Percentiles rank a stretch among this genome's conserved stretches.
Conservation (phyloP, 2,797 vertebrate genomes). For the Erethizon dorsatum region DNA sequence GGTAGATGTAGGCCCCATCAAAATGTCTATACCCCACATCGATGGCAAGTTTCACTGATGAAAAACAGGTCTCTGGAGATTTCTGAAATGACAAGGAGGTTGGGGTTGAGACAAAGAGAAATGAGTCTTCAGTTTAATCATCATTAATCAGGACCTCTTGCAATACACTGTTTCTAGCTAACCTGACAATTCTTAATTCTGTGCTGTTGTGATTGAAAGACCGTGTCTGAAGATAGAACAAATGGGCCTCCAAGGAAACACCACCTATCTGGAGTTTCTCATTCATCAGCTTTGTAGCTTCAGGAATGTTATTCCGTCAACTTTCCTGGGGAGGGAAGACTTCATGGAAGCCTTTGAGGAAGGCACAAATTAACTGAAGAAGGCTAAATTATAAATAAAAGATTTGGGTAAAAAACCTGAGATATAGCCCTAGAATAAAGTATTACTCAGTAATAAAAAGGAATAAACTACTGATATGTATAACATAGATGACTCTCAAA, state of each 20-base stretch:
- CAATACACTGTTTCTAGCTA: not conserved
- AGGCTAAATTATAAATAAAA: slow-evolving; percentile 17
- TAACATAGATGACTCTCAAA: not conserved
- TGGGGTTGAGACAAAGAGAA: slow-evolving; percentile 15
- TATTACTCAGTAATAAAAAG: slow-evolving; percentile 14
- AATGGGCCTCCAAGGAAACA: not conserved
- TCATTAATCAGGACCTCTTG: not conserved
- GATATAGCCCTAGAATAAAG: not conserved
- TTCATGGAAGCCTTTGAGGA: not conserved
- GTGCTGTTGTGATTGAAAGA: not conserved
- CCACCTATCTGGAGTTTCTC: not conserved
- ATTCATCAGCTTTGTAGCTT: not conserved
- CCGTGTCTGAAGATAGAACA: not conserved
- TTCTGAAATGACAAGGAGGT: slow-evolving; percentile 88
- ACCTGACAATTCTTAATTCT: not conserved
- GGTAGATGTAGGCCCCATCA: slow-evolving; percentile 95
- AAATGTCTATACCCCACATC: slow-evolving; percentile 95
- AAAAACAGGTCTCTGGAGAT: slow-evolving; percentile 88
- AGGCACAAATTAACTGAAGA: not conserved
- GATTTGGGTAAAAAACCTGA: not conserved
- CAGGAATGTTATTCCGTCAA: not conserved
- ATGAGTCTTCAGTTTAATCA: not conserved
- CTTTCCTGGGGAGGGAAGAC: not conserved
- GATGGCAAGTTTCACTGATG: slow-evolving; percentile 94
- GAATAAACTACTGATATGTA: not conserved